phyloP scores from a whole-genome alignment of 2,797 vertebrate genomes.

The Chelon labrosus region DNA sequence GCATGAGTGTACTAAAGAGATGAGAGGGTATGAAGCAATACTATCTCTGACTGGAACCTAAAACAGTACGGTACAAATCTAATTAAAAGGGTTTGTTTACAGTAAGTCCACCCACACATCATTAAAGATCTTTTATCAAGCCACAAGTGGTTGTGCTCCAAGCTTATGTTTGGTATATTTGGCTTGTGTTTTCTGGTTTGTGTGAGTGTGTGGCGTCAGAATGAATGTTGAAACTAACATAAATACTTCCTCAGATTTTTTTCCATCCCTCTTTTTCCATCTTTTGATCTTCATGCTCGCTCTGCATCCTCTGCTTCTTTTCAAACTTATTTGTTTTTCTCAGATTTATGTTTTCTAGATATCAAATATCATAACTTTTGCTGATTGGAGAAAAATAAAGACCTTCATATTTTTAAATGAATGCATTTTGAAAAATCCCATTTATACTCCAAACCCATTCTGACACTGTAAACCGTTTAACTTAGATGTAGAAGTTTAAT shows the following conservation, averaged over 20 bases:
- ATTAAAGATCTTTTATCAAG: constrained; percentile 73
- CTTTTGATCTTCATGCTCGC: constrained; percentile 8
- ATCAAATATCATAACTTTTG: constrained; percentile 5
- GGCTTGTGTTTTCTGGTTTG: constrained; percentile 57
- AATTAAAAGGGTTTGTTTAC: constrained; percentile 79
- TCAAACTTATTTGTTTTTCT: constrained; percentile 27
- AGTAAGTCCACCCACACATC: constrained; percentile 69
- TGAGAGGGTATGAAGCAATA: constrained; percentile 69
- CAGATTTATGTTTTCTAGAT: neutral
- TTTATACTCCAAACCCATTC: constrained; percentile 1
- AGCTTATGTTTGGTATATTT: constrained; percentile 64
- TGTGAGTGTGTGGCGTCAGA: constrained; percentile 54
- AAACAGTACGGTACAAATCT: constrained; percentile 69
- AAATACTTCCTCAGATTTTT: constrained; percentile 49
- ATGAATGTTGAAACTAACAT: constrained; percentile 58
- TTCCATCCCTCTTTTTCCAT: constrained; percentile 4
- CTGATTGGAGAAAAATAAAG: constrained; percentile 8
- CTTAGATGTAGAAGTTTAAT: neutral
- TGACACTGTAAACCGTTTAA: neutral
- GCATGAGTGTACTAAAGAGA: constrained; percentile 69
- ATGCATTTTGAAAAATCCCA: constrained; percentile 7
- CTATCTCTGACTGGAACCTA: constrained; percentile 60
- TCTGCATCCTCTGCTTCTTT: constrained; percentile 42
- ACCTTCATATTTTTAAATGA: neutral
- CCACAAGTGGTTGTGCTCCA: constrained; percentile 68